Evolutionary conservation across 2,888 invertebrate species (phyloP).

Genomic region (Rotaria macrura): DNA sequence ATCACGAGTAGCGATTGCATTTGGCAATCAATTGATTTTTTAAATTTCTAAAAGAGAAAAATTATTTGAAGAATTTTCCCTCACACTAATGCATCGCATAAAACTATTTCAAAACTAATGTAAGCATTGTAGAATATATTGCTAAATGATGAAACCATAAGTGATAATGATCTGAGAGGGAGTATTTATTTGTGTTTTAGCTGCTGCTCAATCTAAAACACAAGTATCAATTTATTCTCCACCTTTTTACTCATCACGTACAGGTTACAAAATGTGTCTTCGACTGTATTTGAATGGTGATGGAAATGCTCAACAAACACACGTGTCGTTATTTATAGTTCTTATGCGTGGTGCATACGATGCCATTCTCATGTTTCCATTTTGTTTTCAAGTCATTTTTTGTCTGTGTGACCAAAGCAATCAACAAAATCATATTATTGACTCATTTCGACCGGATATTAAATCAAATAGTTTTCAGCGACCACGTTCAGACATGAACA

Average conservation of each 20-base stretch:
- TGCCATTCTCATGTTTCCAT: constrained; percentile 45
- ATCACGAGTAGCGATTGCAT: no score
- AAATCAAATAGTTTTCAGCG: constrained; percentile 44
- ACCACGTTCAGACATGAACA: constrained; percentile 47
- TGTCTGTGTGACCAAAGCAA: constrained; percentile 45
- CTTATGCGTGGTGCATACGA: constrained; percentile 44
- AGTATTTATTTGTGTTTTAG: not conserved
- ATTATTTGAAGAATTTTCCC: no score
- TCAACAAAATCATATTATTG: constrained; percentile 40
- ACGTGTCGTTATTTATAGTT: constrained; percentile 46
- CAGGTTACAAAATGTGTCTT: constrained; percentile 44
- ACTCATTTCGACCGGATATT: constrained; percentile 47
- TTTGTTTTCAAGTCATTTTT: constrained; percentile 43
- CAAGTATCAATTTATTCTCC: constrained; percentile 43
- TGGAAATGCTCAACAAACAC: constrained; percentile 44
- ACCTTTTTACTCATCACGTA: constrained; percentile 42
- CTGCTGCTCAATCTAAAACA: constrained; percentile 41
- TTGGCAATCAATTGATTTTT: no score
- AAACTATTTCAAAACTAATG: no score
- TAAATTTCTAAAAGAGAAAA: no score
- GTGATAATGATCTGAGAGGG: no score
- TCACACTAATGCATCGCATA: no score
- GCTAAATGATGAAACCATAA: no score
- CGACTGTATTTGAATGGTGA: constrained; percentile 46
- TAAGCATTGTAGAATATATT: no score